Evolutionary conservation across 2,888 invertebrate species (phyloP), one percentile per base, ranked within the genome.

Genomic region (Lycophotia porphyrea): DNA sequence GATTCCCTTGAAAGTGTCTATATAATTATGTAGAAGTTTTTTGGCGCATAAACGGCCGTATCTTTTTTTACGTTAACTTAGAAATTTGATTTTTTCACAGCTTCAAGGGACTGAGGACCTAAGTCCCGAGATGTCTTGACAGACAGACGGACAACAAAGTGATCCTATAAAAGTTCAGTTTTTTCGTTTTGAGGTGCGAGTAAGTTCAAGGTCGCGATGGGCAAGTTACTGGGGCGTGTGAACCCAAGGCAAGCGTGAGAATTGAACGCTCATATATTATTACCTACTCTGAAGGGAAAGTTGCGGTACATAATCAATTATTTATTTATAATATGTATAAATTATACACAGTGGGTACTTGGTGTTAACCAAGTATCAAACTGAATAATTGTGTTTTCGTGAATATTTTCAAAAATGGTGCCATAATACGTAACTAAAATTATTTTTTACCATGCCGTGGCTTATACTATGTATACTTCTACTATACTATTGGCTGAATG

Each of bases 181-280:
- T n/a, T n/a, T n/a, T n/a, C n/a, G n/a, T n/a, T n/a, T n/a, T n/a
- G n/a, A n/a, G n/a, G 36, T 36, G 36, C 36, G n/a, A 73, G 71
- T 34, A 63, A 70, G 71, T 71, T 85, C 71, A 85, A 85, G 82
- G 85, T 72, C 71, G 42, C 42, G 73, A 68, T 52, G 36, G 47
- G 73, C 65, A n/a, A 73, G 72, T 84, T 49, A 81, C 71, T 82
- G 78, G 76, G 78, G 74, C 83, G 78, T 85, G 83, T 68, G 86
- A 83, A 78, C 78, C 74, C 47, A 63, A 47, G 55, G 55, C 42
- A 58, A 8, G 66, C 82, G 84, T 84, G 86, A 34, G 84, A 84
- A 86, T 55, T 27, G 13, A 80, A 75, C 42, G 47, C 52, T 69
- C 52, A 36, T 18, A 34, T 44, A 63, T 61, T 65, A 61, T 36